phyloP scores from a whole-genome alignment of 53 echinoderm and acorn worm genomes.

The Mesocentrotus franciscanus region DNA sequence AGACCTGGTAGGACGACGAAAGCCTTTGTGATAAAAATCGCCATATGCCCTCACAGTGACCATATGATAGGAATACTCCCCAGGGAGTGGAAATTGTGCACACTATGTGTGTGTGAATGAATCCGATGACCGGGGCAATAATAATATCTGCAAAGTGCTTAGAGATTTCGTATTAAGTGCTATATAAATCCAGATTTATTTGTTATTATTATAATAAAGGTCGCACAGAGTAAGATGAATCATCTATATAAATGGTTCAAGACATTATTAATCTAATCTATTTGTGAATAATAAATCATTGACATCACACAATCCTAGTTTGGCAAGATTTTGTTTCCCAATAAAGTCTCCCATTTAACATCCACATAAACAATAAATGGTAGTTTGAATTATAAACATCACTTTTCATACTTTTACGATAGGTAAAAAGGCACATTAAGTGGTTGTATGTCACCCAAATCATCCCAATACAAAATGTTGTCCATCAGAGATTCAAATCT shows the following conservation, averaged over 20 bases:
- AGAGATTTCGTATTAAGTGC: too few relatives aligned
- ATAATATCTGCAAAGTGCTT: too few relatives aligned
- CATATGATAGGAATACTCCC: too few relatives aligned
- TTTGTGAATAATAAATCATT: neutral
- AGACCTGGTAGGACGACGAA: too few relatives aligned
- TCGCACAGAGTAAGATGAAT: too few relatives aligned
- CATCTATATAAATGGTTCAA: neutral
- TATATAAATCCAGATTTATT: too few relatives aligned
- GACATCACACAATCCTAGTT: neutral
- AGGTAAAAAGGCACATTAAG: neutral
- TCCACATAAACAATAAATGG: neutral
- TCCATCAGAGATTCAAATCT: neutral
- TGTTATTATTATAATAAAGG: too few relatives aligned
- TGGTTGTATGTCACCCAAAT: neutral
- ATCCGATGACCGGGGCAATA: too few relatives aligned
- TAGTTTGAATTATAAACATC: neutral
- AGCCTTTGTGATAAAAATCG: too few relatives aligned
- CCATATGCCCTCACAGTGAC: too few relatives aligned
- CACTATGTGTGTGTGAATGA: too few relatives aligned
- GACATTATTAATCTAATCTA: neutral
- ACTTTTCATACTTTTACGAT: neutral
- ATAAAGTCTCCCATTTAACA: neutral
- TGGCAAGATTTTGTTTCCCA: constrained; percentile 3
- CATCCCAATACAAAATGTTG: neutral
- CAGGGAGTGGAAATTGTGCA: too few relatives aligned